These are phyloP conservation scores for Alviniconcha strummeri DNA, from an alignment of 2,888 invertebrate genomes.

Conservation along the genomic window DNA sequence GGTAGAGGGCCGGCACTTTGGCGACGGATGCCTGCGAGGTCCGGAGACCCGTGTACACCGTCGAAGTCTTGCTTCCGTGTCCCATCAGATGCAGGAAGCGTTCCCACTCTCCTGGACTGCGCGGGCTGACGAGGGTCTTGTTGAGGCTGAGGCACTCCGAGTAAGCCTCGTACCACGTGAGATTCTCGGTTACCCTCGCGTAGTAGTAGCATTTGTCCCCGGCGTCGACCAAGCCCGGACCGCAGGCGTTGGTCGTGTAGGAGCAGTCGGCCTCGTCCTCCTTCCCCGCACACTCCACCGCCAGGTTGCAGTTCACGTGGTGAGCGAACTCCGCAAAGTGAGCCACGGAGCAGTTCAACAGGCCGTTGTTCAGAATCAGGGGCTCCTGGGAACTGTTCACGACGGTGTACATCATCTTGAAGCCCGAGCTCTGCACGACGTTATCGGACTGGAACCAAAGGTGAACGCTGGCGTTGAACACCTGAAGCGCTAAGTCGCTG, in stretches of 20 bases:
- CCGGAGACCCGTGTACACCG: slow-evolving; percentile 19
- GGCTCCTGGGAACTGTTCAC: slow-evolving; percentile 12
- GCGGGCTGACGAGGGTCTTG: slow-evolving; percentile 16
- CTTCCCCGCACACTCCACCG: neutral
- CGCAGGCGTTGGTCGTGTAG: slow-evolving; percentile 17
- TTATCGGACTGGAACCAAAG: slow-evolving; percentile 4
- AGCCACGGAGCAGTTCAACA: slow-evolving; percentile 28
- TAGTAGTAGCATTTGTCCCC: slow-evolving; percentile 18
- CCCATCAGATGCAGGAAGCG: neutral
- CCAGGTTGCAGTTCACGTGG: slow-evolving; percentile 29
- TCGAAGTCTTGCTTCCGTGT: neutral
- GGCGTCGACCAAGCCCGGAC: neutral
- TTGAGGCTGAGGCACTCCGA: neutral
- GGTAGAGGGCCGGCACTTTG: slow-evolving; percentile 10
- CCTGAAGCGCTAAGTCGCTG: neutral
- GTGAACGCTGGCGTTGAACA: slow-evolving; percentile 5
- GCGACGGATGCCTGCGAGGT: slow-evolving; percentile 15
- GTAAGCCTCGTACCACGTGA: slow-evolving; percentile 25
- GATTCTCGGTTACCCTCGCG: neutral
- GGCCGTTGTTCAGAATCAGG: neutral
- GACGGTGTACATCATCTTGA: slow-evolving; percentile 27
- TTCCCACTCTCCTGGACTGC: slow-evolving; percentile 5
- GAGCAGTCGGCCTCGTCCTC: slow-evolving; percentile 26
- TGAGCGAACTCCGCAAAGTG: slow-evolving; percentile 6
- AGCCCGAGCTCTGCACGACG: slow-evolving; percentile 11